Percentiles rank a stretch among this genome's conserved stretches.
Conservation (phyloP, 2,888 invertebrate species). For the Amphipyra tragopoginis region DNA sequence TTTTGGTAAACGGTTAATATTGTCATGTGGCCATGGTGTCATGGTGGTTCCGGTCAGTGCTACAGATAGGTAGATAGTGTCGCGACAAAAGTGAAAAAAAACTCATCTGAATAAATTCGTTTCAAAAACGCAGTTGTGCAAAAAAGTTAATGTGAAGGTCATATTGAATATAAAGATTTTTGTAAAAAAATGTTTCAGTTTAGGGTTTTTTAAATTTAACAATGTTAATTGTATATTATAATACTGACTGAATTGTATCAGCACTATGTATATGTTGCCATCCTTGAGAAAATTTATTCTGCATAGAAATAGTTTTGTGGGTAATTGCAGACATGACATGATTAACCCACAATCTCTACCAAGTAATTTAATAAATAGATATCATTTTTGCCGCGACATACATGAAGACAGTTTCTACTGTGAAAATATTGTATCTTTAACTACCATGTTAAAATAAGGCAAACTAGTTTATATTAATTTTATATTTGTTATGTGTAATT, state of each 20-base stretch:
- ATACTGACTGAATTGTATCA: conserved; percentile 1
- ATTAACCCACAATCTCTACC: conserved; percentile 3
- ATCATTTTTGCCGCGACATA: conserved; percentile 49
- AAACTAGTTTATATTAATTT: conserved; percentile 44
- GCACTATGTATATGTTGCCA: not conserved
- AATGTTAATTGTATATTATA: too few species aligned
- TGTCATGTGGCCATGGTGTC: conserved; percentile 18
- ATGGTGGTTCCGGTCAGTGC: conserved; percentile 64
- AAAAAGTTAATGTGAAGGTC: conserved; percentile 13
- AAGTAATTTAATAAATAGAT: conserved; percentile 29
- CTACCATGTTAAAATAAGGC: conserved; percentile 44
- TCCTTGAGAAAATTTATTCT: not conserved
- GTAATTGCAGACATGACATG: conserved; percentile 5
- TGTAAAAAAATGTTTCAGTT: not conserved
- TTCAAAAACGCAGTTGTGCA: conserved; percentile 14
- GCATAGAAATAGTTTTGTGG: conserved; percentile 3
- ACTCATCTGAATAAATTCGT: conserved; percentile 11
- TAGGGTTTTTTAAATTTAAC: not conserved
- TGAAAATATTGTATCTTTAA: conserved; percentile 34
- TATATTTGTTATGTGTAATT: conserved; percentile 49
- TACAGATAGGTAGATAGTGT: conserved; percentile 56
- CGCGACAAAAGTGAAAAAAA: conserved; percentile 50
- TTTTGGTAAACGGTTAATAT: conserved; percentile 74
- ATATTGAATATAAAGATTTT: conserved; percentile 14
- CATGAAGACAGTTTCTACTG: conserved; percentile 30